A percentile compares a stretch with the other conserved stretches of the same genome.
Conservation (phyloP, 1,140 invertebrate species). For the Eumaeus atala region DNA sequence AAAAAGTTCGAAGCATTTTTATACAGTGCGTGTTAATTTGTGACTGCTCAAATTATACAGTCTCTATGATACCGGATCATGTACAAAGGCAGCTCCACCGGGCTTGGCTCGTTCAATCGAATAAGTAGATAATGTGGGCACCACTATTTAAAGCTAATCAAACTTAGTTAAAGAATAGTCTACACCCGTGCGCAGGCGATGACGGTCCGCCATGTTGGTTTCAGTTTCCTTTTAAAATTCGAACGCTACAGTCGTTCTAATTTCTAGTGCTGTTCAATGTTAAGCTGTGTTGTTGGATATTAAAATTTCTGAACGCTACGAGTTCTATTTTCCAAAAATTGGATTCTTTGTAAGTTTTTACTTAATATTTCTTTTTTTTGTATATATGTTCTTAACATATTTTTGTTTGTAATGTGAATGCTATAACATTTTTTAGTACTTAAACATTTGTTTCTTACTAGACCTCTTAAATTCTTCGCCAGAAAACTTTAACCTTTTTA, state of each 20-base stretch:
- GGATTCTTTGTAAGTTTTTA: constrained; percentile 31
- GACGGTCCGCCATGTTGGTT: constrained; percentile 41
- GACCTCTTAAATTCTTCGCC: too few relatives aligned
- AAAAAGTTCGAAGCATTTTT: too few relatives aligned
- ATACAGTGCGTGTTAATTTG: too few relatives aligned
- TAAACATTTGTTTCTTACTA: too few relatives aligned
- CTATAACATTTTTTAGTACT: too few relatives aligned
- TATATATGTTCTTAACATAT: too few relatives aligned
- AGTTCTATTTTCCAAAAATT: too few relatives aligned
- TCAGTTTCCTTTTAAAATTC: constrained; percentile 50
- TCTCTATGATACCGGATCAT: constrained; percentile 20
- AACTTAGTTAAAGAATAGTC: constrained; percentile 65
- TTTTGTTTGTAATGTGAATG: too few relatives aligned
- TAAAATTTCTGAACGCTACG: constrained; percentile 24
- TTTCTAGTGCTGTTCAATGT: constrained; percentile 49
- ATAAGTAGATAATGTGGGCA: constrained; percentile 66
- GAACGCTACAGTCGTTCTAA: constrained; percentile 45
- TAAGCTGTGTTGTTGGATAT: constrained; percentile 52
- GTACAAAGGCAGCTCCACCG: constrained; percentile 19
- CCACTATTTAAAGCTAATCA: constrained; percentile 71
- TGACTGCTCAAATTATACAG: too few relatives aligned
- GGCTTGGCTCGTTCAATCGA: constrained; percentile 54
- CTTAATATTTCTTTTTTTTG: not conserved
- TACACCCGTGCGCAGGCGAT: constrained; percentile 37
- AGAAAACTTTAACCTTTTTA: too few relatives aligned